A percentile compares a stretch with the other conserved stretches of the same genome.
These are phyloP conservation scores for Pitta sordida DNA, from an alignment of 2,113 vertebrate species.

Conservation along the genomic window DNA sequence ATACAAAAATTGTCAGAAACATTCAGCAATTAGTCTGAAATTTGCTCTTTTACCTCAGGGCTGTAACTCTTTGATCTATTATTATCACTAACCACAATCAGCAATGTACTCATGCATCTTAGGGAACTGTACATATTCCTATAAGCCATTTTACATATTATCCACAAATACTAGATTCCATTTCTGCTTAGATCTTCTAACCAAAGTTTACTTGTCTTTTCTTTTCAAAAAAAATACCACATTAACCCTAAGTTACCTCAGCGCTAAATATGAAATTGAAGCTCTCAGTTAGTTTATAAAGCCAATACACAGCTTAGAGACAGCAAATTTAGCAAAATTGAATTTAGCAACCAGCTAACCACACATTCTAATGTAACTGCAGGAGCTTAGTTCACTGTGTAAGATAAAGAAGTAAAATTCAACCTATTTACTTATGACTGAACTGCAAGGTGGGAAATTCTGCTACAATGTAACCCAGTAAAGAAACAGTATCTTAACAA, in stretches of 20 bases:
- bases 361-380: background rate
- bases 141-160: background rate
- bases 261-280: background rate
- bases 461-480: background rate
- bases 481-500: background rate
- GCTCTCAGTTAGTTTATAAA: background rate
- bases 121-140: background rate
- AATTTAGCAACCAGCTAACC: background rate
- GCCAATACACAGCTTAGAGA: background rate
- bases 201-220: background rate
- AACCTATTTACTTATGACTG: background rate
- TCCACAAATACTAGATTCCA: background rate
- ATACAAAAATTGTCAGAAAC: conserved; percentile 26
- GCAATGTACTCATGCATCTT: background rate
- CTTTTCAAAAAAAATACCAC: background rate
- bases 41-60: conserved; percentile 28
- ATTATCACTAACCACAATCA: conserved; percentile 50
- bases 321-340: background rate
- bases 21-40: conserved; percentile 46
- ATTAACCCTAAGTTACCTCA: background rate
- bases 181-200: background rate
- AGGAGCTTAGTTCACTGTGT: conserved; percentile 15
- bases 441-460: background rate
- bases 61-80: conserved; percentile 53
- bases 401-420: conserved; percentile 37